phyloP scores from a whole-genome alignment of 2,797 vertebrate genomes.

The Danio albolineatus region DNA sequence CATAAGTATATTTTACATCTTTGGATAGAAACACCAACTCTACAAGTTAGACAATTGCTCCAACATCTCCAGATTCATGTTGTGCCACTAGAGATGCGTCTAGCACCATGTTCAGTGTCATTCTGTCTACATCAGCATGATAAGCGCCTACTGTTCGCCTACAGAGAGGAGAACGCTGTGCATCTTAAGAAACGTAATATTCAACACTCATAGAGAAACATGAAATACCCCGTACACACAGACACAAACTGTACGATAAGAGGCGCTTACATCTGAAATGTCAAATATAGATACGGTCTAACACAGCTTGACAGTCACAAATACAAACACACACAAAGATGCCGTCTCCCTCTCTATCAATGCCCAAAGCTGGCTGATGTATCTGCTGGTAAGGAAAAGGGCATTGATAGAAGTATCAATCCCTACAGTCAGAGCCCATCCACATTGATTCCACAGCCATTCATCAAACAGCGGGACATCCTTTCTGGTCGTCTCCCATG shows the following conservation, averaged over 20 bases:
- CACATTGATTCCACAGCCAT: constrained; percentile 51
- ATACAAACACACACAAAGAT: constrained; percentile 29
- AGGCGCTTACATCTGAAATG: constrained; percentile 5
- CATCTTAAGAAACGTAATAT: neutral
- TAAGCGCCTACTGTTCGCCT: no score
- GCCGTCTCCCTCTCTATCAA: constrained; percentile 17
- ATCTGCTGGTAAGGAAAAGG: constrained; percentile 12
- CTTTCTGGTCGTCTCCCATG: constrained; percentile 11
- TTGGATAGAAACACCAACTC: no score
- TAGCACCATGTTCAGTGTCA: neutral
- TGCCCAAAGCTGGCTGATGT: constrained; percentile 12
- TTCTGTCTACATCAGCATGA: no score
- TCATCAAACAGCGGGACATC: constrained; percentile 48
- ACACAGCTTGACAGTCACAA: constrained; percentile 20
- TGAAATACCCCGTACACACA: neutral
- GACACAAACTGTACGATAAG: constrained; percentile 16
- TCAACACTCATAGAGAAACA: neutral
- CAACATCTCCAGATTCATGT: no score
- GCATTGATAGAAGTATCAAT: constrained; percentile 52
- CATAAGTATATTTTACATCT: no score
- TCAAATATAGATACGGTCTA: constrained; percentile 1
- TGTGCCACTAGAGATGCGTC: no score
- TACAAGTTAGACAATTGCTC: no score
- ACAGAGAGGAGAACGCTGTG: no score
- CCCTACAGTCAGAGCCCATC: constrained; percentile 47